Evolutionary conservation across 2,888 invertebrate genomes (phyloP), one percentile per base, ranked within the genome.

Genomic region (Sarcophaga subvicina): DNA sequence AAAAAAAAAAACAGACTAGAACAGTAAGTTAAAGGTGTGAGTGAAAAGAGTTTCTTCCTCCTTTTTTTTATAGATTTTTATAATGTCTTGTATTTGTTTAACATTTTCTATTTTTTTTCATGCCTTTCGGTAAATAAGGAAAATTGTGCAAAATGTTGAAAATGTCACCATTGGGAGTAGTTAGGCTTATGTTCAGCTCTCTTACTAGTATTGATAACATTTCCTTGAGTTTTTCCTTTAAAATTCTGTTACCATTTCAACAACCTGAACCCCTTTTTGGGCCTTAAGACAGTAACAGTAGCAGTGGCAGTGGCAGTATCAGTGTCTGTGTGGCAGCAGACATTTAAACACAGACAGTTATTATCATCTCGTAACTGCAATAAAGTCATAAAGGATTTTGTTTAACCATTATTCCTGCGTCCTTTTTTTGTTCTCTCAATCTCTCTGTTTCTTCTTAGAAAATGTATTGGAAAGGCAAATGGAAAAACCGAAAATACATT

Each of bases 111-210:
- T 47, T 54, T 2, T 70, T 49, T 71, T 49, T 49, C 37, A 37
- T 37, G 6, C 6, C 37, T 37, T 79, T 80, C 54, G 54, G 45
- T 77, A 67, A 84, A 80, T 81, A 70, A 87, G 66, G 88, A 86
- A 89, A 89, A 89, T 89, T 89, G 89, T 89, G 89, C 88, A 86
- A 88, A 89, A 88, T 88, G 89, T 85, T 79, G 90, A 90, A 91
- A 93, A 93, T 93, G 93, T 93, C 92, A 91, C 93, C 91, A 90
- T 90, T 91, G 93, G 93, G 93, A 93, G 92, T 91, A 91, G 90
- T 91, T 91, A 91, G 89, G 89, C 90, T 90, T 88, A 87, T 85
- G 81, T 83, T 4, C 89, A 81, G 54, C 64, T 25, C 11, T 76
- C 49, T 49, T 37, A 4, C 14, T 49, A 12, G 49, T 49, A 49